phyloP scores from a whole-genome alignment of 2,113 vertebrate genomes.

The Oriolus oriolus region DNA sequence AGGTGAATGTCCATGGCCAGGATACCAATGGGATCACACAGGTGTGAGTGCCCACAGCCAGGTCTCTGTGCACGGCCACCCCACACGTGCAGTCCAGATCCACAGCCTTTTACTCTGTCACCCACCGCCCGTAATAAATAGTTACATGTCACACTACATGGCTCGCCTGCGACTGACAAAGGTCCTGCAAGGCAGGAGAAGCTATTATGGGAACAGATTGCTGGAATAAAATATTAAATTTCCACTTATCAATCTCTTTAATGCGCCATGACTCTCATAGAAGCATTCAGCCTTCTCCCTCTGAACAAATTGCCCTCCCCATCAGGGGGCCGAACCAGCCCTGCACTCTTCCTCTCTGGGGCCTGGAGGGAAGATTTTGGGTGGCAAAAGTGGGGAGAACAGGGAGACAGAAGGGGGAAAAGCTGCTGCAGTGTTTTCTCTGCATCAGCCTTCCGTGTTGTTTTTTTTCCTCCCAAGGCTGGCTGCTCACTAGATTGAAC shows the following conservation, averaged over 20 bases:
- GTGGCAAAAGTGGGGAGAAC: neutral
- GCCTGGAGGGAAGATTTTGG: neutral
- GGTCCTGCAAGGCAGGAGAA: slow-evolving; percentile 62
- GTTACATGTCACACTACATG: slow-evolving; percentile 24
- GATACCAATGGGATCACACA: neutral
- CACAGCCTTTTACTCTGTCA: neutral
- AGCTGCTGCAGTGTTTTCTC: neutral
- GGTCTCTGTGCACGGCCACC: neutral
- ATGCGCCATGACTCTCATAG: slow-evolving; percentile 30
- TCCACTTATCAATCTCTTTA: slow-evolving; percentile 63
- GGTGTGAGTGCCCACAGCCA: neutral
- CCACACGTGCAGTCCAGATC: neutral
- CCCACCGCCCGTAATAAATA: neutral
- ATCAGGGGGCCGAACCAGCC: neutral
- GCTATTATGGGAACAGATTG: slow-evolving; percentile 65
- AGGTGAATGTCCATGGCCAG: neutral
- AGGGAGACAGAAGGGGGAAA: neutral
- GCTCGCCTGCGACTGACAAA: slow-evolving; percentile 31
- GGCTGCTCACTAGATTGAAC: slow-evolving; percentile 48
- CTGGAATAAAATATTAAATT: slow-evolving; percentile 74
- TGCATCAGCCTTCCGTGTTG: neutral
- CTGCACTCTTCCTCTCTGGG: neutral
- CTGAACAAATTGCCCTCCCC: neutral
- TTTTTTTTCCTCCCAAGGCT: neutral
- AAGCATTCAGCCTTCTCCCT: slow-evolving; percentile 22